These are phyloP conservation scores for Percina caprodes DNA, from an alignment of 2,113 vertebrate genomes.

Conservation along the genomic window DNA sequence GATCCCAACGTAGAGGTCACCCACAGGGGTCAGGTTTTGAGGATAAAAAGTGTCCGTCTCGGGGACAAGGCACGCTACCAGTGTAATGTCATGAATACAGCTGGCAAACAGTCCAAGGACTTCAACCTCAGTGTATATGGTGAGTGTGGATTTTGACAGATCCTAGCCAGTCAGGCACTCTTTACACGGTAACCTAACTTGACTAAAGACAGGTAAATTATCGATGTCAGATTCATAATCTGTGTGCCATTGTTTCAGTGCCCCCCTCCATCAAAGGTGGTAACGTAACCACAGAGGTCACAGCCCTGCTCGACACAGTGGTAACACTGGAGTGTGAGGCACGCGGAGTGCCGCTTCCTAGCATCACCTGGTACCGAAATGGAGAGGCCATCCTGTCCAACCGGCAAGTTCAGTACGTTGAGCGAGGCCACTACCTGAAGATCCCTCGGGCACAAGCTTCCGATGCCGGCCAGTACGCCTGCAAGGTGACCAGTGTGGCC, in stretches of 20 bases:
- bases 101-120: constrained; percentile 91
- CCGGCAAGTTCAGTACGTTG: constrained; percentile 87
- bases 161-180: not conserved
- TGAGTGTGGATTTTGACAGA: constrained; percentile 70
- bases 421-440: constrained; percentile 91
- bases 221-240: not conserved
- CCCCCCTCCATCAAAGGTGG: constrained; percentile 94
- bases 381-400: constrained; percentile 83
- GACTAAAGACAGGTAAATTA: not conserved
- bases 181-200: not conserved
- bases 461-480: constrained; percentile 88
- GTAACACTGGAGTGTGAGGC: constrained; percentile 92
- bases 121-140: constrained; percentile 89
- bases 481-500: constrained; percentile 86
- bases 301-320: constrained; percentile 83
- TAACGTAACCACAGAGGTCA: constrained; percentile 88
- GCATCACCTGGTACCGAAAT: constrained; percentile 91
- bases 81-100: constrained; percentile 89
- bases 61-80: constrained; percentile 94
- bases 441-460: constrained; percentile 88
- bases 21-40: constrained; percentile 88
- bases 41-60: constrained; percentile 88
- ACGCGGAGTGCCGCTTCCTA: constrained; percentile 91
- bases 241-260: constrained; percentile 79
- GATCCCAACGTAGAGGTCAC: constrained; percentile 90